Conservation (phyloP, 2,888 invertebrate species). For the Papilio elwesi region DNA sequence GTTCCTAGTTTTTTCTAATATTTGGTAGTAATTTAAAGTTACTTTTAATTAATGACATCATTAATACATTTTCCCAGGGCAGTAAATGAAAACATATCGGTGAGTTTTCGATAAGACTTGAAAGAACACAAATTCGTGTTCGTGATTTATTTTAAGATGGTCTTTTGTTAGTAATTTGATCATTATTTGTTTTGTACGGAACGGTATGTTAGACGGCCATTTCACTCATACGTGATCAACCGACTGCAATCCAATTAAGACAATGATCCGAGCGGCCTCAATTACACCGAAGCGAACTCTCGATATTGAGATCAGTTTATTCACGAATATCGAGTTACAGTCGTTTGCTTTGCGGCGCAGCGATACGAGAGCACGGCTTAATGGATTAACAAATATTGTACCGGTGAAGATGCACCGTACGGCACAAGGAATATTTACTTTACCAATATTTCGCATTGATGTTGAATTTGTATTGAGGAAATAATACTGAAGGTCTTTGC, state of each 20-base stretch:
- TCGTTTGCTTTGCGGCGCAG: slow-evolving; percentile 29
- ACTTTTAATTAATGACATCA: too few relatives aligned
- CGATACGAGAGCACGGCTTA: slow-evolving; percentile 43
- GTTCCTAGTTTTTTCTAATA: too few relatives aligned
- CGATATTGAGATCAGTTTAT: slow-evolving; percentile 35
- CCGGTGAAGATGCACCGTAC: slow-evolving; percentile 31
- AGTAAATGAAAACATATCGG: background rate
- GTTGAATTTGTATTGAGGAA: slow-evolving; percentile 16
- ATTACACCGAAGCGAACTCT: slow-evolving; percentile 34
- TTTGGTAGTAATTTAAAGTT: too few relatives aligned
- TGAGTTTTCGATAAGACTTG: background rate
- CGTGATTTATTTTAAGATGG: background rate
- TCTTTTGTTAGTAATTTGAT: background rate
- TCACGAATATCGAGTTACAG: slow-evolving; percentile 39
- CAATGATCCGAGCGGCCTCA: slow-evolving; percentile 30
- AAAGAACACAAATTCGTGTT: background rate
- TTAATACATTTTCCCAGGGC: too few relatives aligned
- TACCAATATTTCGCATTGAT: slow-evolving; percentile 18
- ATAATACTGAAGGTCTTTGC: slow-evolving; percentile 1
- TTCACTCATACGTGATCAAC: slow-evolving; percentile 15
- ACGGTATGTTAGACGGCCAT: background rate
- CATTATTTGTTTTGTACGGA: slow-evolving; percentile 1
- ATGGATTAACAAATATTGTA: slow-evolving; percentile 46
- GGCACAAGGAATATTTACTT: slow-evolving; percentile 21
- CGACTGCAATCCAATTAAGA: slow-evolving; percentile 30